Base-by-base conservation (phyloP, 2,113 vertebrate genomes). In the Leucosticte australis region DNA sequence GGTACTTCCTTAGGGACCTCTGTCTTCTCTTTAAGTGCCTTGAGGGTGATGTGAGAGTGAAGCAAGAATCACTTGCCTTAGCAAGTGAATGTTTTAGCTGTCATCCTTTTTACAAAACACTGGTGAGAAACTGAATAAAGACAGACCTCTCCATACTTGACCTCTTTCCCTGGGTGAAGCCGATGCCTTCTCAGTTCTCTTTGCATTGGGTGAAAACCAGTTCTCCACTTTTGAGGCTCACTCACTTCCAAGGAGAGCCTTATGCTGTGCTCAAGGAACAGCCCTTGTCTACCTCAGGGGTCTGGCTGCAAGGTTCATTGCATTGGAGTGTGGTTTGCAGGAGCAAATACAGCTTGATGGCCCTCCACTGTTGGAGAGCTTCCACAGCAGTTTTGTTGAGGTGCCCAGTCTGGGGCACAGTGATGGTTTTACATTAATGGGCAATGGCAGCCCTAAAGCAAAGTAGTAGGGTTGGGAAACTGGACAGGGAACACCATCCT, bases 241-340 rank as follows among this genome's bases (percentile, higher is more conserved):
- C 37, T 60, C 18, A 2, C 19, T 73, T 55, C 55, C 55, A 33
- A 31, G n/a, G 44, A 56, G 41, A 79, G 11, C 27, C 22, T 42
- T 37, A 5, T 1, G 1, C 2, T 5, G 41, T 47, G 24, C 19
- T n/a, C 37, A 17, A 52, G 35, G 22, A 70, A 30, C 82, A 60
- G 24, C 13, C 19, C n/a, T 55, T 9, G 1, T 15, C 42, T 85
- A 46, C 4, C 0, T 15, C 75, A 31, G 39, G 26, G 35, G 7
- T 85, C 53, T 57, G 2, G 9, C n/a, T 46, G 52, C 57, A 35
- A 44, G 46, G 20, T 7, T 60, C 44, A 9, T 23, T 19, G 39
- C 27, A 1, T 1, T 35, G 49, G 33, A 55, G 6, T 15, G 56
- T 46, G 39, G 26, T 63, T 90, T 83, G 26, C 63, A 35, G 59